These are phyloP conservation scores for Pteropus rufus DNA, from an alignment of 2,797 vertebrate species.

Conservation along the genomic window DNA sequence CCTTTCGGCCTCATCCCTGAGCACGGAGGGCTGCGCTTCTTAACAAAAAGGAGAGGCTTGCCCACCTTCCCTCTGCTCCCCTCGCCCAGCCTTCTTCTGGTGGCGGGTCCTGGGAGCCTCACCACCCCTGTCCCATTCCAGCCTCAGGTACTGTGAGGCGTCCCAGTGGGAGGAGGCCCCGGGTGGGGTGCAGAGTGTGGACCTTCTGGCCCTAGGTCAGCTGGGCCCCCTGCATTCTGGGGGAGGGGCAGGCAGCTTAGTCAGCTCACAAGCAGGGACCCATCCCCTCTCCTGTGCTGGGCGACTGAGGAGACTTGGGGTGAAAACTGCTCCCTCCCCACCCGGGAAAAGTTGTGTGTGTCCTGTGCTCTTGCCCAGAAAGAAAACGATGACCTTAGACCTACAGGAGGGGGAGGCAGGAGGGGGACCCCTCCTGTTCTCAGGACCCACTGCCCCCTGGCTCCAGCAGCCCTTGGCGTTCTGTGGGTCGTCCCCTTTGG, in stretches of 20 bases:
- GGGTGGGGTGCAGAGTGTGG: neutral
- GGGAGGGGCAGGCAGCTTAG: neutral
- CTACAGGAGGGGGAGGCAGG: neutral
- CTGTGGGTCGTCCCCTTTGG: neutral
- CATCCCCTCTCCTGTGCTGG: neutral
- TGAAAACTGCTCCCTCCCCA: no score
- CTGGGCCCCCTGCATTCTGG: neutral
- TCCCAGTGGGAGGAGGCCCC: neutral
- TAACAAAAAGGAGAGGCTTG: neutral
- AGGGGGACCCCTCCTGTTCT: neutral
- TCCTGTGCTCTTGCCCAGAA: neutral
- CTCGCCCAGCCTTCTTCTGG: neutral
- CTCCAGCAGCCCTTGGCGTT: no score
- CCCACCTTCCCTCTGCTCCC: no score
- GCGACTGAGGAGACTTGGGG: neutral
- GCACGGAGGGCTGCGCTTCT: neutral
- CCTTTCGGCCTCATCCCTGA: neutral
- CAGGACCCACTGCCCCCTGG: no score
- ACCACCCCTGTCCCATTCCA: neutral
- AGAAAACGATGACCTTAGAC: neutral
- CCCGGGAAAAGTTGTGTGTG: neutral
- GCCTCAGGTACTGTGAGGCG: no score
- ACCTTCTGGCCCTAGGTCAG: neutral
- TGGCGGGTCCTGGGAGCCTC: neutral
- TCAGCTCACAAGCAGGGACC: neutral